Evolutionary conservation across 1,140 invertebrate genomes (phyloP).

Genomic region (Ephestia elutella): DNA sequence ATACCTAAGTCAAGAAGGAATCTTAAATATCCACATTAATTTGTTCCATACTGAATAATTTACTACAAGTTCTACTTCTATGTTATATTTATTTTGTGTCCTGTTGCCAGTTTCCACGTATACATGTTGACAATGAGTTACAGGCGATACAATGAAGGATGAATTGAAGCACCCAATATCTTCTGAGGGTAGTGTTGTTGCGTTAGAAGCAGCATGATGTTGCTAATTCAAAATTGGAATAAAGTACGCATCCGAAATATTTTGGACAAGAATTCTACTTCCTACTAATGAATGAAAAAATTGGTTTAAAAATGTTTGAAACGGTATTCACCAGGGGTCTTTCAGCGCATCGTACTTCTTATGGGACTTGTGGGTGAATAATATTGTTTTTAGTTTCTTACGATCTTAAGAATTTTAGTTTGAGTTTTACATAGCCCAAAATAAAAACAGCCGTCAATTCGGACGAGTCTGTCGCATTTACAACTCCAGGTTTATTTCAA

Average conservation of each 20-base stretch:
- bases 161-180: slow-evolving; percentile 6
- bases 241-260: too few relatives aligned
- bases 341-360: too few relatives aligned
- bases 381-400: background rate
- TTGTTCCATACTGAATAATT: too few relatives aligned
- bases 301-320: too few relatives aligned
- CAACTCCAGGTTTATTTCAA: background rate
- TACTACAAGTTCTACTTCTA: too few relatives aligned
- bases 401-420: too few relatives aligned
- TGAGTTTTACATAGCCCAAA: background rate
- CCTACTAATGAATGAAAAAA: too few relatives aligned
- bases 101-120: slow-evolving; percentile 24
- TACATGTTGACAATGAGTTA: slow-evolving; percentile 45
- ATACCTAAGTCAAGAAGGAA: too few relatives aligned
- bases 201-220: background rate
- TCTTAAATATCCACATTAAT: too few relatives aligned
- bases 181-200: background rate
- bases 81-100: background rate
- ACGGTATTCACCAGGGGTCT: too few relatives aligned
- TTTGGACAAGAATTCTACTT: too few relatives aligned
- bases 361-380: background rate
- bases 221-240: background rate
- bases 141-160: slow-evolving; percentile 25
- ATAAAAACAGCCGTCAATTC: background rate
- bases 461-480: background rate